phyloP scores from a whole-genome alignment of 2,888 invertebrate species.

The Rapana venosa region DNA sequence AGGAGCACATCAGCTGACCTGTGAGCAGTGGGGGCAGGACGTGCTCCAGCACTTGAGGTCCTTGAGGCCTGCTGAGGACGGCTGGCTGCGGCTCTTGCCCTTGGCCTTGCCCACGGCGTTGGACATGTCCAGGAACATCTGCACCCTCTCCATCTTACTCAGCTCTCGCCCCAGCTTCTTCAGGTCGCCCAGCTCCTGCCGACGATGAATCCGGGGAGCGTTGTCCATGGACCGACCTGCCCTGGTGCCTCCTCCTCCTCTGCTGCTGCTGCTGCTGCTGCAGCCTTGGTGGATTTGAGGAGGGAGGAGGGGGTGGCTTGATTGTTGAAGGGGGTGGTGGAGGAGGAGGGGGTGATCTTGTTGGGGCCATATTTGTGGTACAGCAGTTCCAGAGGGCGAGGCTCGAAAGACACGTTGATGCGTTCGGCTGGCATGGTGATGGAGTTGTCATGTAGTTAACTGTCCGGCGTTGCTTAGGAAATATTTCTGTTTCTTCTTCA shows the following conservation, averaged over 20 bases:
- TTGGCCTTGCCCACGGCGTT: background rate
- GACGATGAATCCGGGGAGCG: background rate
- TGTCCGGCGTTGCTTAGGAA: too few relatives aligned
- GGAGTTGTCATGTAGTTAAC: background rate
- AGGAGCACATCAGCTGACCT: background rate
- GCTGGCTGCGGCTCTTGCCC: constrained; percentile 20
- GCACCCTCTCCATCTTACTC: constrained; percentile 41
- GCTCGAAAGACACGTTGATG: constrained; percentile 40
- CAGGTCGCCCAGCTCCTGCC: constrained; percentile 27
- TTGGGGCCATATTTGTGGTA: constrained; percentile 41
- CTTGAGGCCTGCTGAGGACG: constrained; percentile 7
- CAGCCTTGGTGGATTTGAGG: background rate
- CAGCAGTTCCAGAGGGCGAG: constrained; percentile 36
- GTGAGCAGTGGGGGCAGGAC: background rate
- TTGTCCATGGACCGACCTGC: background rate
- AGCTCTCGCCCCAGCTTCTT: constrained; percentile 22
- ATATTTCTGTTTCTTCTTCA: too few relatives aligned
- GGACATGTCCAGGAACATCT: constrained; percentile 40
- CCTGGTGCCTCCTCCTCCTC: background rate
- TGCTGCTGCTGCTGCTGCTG: background rate
- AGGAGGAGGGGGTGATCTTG: background rate
- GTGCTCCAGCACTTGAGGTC: background rate
- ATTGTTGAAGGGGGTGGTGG: background rate
- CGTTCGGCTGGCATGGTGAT: constrained; percentile 28
- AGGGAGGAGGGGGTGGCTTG: background rate